A percentile compares a stretch with the other conserved stretches of the same genome.
Evolutionary conservation across 2,113 vertebrate genomes (phyloP).

Genomic region (Epinephelus lanceolatus): DNA sequence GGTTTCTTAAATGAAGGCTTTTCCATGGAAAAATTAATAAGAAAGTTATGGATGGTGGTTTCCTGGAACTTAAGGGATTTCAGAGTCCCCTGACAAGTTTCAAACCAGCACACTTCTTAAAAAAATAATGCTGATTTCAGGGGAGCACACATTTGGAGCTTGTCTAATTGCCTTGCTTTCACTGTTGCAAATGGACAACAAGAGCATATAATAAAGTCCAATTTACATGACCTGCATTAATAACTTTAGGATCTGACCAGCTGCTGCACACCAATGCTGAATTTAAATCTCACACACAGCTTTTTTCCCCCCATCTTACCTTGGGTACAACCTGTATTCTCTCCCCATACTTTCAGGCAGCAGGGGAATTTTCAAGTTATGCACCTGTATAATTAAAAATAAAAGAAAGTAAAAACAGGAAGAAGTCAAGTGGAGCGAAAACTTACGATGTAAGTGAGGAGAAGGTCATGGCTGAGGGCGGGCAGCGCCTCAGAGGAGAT

Average conservation of each 20-base stretch:
- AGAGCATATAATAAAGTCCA: conserved; percentile 17
- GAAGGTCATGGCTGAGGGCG: conserved; percentile 73
- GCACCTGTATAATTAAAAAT: conserved; percentile 46
- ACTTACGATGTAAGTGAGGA: conserved; percentile 39
- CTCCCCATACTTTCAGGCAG: not conserved
- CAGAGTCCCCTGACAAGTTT: conserved; percentile 47
- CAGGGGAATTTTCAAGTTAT: not conserved
- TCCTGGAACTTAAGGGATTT: conserved; percentile 62
- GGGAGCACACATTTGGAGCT: conserved; percentile 29
- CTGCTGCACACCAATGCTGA: not conserved
- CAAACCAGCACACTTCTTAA: conserved; percentile 34
- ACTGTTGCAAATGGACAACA: conserved; percentile 40
- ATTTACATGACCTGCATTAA: conserved; percentile 26
- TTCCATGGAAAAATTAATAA: conserved; percentile 25
- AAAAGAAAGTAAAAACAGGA: conserved; percentile 28
- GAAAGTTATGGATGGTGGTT: conserved; percentile 47
- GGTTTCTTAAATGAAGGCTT: conserved; percentile 47
- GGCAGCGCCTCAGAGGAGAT: conserved; percentile 59
- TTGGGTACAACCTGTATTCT: not conserved
- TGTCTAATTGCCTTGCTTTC: conserved; percentile 45
- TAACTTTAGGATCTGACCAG: conserved; percentile 4
- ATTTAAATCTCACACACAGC: not conserved
- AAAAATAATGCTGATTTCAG: conserved; percentile 34
- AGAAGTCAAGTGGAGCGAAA: conserved; percentile 39
- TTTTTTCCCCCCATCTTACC: not conserved